These are phyloP conservation scores for Ceyx cyanopectus DNA, from an alignment of 2,113 vertebrate species.

Conservation along the genomic window DNA sequence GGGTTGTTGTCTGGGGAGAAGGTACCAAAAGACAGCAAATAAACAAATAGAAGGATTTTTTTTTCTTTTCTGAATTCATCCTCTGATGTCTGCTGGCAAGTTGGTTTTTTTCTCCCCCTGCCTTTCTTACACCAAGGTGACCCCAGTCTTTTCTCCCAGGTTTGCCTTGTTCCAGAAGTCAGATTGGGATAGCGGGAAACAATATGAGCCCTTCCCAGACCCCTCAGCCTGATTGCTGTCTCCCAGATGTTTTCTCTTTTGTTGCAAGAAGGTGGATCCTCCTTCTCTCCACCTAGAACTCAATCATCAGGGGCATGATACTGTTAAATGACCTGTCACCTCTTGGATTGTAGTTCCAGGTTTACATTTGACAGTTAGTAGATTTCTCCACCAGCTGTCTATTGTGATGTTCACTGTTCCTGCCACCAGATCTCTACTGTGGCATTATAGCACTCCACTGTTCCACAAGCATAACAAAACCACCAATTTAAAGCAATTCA, in stretches of 20 bases:
- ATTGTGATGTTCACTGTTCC: background rate
- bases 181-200: background rate
- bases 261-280: background rate
- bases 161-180: background rate
- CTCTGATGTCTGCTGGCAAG: background rate
- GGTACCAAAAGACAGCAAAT: background rate
- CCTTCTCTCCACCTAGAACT: background rate
- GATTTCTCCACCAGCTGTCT: background rate
- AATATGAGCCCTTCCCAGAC: background rate
- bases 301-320: background rate
- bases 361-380: background rate
- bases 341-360: background rate
- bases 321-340: background rate
- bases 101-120: background rate
- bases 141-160: background rate
- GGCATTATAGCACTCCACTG: background rate
- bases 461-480: background rate
- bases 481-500: constrained; percentile 50
- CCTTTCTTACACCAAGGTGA: background rate
- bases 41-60: background rate
- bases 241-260: background rate
- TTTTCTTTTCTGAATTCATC: background rate
- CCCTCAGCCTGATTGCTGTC: background rate
- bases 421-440: background rate
- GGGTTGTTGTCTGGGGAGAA: background rate